Evolutionary conservation across 2,797 vertebrate genomes (phyloP), one percentile per base, ranked within the genome.

Genomic region (Macrochelys suwanniensis): DNA sequence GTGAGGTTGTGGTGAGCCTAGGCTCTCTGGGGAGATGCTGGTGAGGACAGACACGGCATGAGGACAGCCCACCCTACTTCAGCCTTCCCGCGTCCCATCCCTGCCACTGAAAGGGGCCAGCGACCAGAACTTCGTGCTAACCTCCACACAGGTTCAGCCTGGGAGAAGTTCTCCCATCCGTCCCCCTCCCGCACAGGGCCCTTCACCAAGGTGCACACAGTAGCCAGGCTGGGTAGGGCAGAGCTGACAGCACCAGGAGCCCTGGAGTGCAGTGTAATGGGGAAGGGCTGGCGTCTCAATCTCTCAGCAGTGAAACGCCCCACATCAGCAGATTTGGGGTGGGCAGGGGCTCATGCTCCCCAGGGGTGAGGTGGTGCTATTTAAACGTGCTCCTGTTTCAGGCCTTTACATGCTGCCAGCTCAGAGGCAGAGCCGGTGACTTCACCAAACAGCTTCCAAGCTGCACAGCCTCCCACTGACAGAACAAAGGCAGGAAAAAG

Each of bases 401-500:
- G 61, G 89, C 37, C 90, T 96, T 96, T 90, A 80, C 90, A 88
- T 78, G 17, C 90, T 25, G 0, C 1, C 2, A 26, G 57, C 77
- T 92, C 49, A 4, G 42, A 78, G 3, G 11, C 25, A 47, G 80
- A 88, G 33, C 42, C 26, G 26, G 2, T 91, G 93, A 90, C 82
- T 82, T 97, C 89, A 91, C 88, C 0, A n/a, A 2, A 82, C 11
- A 56, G n/a, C 42, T 88, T 15, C 74, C 33, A 84, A 84, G 0
- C 3, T 11, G 77, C 81, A 50, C 82, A 84, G 0, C 1, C 95
- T 97, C 93, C 96, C 94, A 8, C 2, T 82, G 57, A 54, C 23
- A 7, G 94, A 97, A 98, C 97, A 97, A 97, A 98, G 93, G 95
- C 97, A 97, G 95, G 95, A 95, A 96, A 95, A 54, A 88, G 95